Base-by-base conservation (phyloP, 2,888 invertebrate species). In the Acanthacorydalis orientalis region DNA sequence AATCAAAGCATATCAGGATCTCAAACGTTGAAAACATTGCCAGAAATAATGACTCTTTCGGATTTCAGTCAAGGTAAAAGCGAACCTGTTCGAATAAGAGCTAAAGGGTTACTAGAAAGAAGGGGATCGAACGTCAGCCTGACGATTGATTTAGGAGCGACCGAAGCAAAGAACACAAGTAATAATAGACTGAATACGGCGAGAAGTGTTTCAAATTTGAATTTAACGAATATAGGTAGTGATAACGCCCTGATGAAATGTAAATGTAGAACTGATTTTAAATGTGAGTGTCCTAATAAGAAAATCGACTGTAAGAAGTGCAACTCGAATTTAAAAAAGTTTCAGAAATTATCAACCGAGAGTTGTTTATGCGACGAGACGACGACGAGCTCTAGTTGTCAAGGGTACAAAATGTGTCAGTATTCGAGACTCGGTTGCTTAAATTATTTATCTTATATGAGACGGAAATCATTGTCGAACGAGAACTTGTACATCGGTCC, bases 101-200 rank as follows among this genome's bases (percentile, higher is more conserved):
- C 72, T 39, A 84, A 82, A 61, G 83, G 85, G 51, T 65, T 89
- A 1, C 65, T 89, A 6, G 88, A 89, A 60, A 74, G 93, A 31
- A 72, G 93, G 47, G 91, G 91, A 45, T 92, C 91, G 1, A 92
- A 89, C 60, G 89, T 91, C 1, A 90, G 90, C 48, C 68, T 93
- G 2, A 91, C 91, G 1, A 76, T 93, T 47, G 88, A 88, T 59
- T 72, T 89, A 40, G 74, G 23, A 65, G 72, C 53, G 67, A 71
- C 51, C 45, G 64, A 60, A 43, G 66, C 54, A 58, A 58, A 43
- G 65, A 64, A 1, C 61, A 40, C 52, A 68, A 61, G 55, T 60
- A 60, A 0, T 53, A 62, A 0, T 66, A 65, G 50, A 65, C 69
- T 57, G 65, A 77, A 42, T 67, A 71, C 48, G 60, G 76, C 60